Conservation (phyloP, 1,140 invertebrate genomes). For the Hycleus cichorii region DNA sequence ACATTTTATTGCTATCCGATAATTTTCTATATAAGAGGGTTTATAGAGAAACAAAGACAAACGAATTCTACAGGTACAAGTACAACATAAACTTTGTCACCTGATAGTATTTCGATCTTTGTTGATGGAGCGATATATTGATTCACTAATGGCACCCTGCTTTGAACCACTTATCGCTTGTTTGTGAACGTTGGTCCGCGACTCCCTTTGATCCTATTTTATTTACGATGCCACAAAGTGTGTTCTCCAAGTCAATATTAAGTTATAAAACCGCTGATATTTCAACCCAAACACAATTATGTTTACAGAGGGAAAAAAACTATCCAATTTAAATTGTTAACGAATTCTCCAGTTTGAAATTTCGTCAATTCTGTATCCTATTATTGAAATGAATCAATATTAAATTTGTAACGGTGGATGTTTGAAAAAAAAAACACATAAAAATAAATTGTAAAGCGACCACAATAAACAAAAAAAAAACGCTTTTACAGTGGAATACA, state of each 20-base stretch:
- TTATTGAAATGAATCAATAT: background rate
- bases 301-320: background rate
- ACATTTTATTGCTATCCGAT: no score
- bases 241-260: slow-evolving; percentile 22
- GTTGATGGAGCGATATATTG: slow-evolving; percentile 16
- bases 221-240: slow-evolving; percentile 24
- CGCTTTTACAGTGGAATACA: background rate
- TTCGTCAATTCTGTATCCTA: background rate
- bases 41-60: no score
- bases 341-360: background rate
- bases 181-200: slow-evolving; percentile 20
- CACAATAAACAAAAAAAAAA: background rate
- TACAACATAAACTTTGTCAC: slow-evolving; percentile 6
- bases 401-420: background rate
- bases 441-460: background rate
- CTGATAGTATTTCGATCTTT: slow-evolving; percentile 11
- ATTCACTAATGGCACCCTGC: slow-evolving; percentile 23
- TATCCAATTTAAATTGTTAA: background rate
- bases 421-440: background rate
- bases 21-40: no score
- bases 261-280: slow-evolving; percentile 20
- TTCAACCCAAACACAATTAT: background rate
- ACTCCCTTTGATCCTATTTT: slow-evolving; percentile 24
- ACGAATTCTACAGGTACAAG: no score
- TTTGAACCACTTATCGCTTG: slow-evolving; percentile 21